These are phyloP conservation scores for Ciconia nigra DNA, from an alignment of 2,797 vertebrate genomes.

Conservation along the genomic window DNA sequence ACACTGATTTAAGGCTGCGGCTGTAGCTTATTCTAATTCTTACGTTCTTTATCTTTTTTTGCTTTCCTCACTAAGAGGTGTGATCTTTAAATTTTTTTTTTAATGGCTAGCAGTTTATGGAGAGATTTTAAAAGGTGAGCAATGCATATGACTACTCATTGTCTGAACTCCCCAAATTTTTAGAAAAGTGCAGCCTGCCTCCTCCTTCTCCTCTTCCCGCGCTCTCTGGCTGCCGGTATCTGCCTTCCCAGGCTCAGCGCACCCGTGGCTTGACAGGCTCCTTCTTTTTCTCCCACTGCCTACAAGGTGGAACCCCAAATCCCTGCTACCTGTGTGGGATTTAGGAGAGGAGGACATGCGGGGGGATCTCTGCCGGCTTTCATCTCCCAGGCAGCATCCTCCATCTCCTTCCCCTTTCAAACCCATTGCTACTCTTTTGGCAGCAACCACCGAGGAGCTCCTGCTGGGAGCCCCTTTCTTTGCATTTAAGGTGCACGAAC, in stretches of 20 bases:
- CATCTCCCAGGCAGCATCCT: not conserved
- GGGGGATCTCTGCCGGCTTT: not conserved
- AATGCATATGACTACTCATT: not conserved
- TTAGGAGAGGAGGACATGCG: not conserved
- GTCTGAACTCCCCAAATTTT: not conserved
- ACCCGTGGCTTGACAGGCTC: not conserved
- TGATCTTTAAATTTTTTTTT: not conserved
- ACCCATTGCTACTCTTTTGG: not conserved
- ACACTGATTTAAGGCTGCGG: not conserved
- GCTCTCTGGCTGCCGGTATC: not conserved
- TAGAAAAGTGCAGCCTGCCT: not conserved
- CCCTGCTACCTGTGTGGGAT: not conserved
- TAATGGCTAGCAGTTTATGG: not conserved
- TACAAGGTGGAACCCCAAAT: not conserved
- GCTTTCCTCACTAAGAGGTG: not conserved
- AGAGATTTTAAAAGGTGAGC: not conserved
- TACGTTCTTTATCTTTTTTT: not conserved
- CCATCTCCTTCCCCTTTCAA: not conserved
- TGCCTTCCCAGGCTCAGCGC: not conserved
- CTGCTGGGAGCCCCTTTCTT: not conserved
- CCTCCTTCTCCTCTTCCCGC: not conserved
- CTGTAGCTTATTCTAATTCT: not conserved
- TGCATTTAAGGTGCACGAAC: not conserved
- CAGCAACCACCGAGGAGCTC: not conserved
- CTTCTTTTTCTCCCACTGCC: not conserved